Base-by-base conservation (phyloP, 2,888 invertebrate genomes). In the Nyleta sp. region DNA sequence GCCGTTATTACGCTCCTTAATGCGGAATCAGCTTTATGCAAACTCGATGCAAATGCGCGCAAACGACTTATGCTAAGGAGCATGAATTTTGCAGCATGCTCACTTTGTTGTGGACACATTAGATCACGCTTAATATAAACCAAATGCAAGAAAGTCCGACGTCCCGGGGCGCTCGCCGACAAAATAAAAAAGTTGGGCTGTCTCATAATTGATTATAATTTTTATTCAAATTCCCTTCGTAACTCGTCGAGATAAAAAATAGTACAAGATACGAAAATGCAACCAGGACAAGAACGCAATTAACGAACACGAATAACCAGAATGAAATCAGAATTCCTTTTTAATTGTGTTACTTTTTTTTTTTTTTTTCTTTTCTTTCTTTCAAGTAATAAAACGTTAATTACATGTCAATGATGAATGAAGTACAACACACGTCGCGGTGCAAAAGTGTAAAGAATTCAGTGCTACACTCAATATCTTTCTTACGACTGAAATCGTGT, bases 401-500 rank as follows among this genome's bases (percentile, higher is more conserved):
- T 89, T 89, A 90, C 90, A 90, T 86, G 83, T 87, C 84, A 83
- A 85, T 89, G 86, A 86, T 86, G 84, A 87, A 85, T 87, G 84
- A 87, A 88, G 82, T 90, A 90, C 89, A 90, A 90, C 89, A 89
- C 89, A 89, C 90, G 88, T 89, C 87, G 89, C 90, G 90, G 80
- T 90, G 90, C 90, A 90, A 90, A 90, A 90, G 89, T 90, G 88
- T 89, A 89, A 89, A 89, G 88, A 90, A 88, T 88, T 87, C 85
- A 87, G 90, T 90, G 89, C 89, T 90, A 90, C 90, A 89, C 89
- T 89, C 89, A 89, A 90, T 88, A 89, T 87, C 84, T 87, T 85
- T 77, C 75, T 81, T 84, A 86, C 80, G 84, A 85, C 84, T 86
- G 84, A 87, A 86, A 87, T 87, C 84, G 87, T 87, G 86, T 88